Evolutionary conservation across 2,888 invertebrate genomes (phyloP).

Genomic region (Helleia helle): DNA sequence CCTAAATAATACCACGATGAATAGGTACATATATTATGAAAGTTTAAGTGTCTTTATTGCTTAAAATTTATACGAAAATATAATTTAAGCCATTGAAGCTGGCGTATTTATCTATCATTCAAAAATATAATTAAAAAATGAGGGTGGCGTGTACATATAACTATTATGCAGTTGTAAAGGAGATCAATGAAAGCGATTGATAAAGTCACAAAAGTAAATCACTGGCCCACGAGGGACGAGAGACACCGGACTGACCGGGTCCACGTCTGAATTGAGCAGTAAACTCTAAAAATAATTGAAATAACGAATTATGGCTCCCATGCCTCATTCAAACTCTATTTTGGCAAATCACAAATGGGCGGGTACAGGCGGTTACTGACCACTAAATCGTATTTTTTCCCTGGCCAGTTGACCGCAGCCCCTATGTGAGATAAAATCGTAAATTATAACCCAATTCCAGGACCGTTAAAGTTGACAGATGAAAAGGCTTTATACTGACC

Average conservation of each 20-base stretch:
- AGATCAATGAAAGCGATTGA: background rate
- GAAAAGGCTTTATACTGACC: conserved; percentile 64
- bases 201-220: conserved; percentile 12
- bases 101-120: too few relatives aligned
- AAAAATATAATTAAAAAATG: too few relatives aligned
- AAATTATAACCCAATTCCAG: conserved; percentile 73
- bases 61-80: too few relatives aligned
- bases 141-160: too few relatives aligned
- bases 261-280: conserved; percentile 23
- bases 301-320: conserved; percentile 3
- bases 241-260: conserved; percentile 23
- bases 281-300: conserved; percentile 37
- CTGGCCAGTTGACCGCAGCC: conserved; percentile 61
- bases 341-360: conserved; percentile 67
- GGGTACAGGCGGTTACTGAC: conserved; percentile 50
- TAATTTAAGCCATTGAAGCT: too few relatives aligned
- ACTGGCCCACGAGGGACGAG: conserved; percentile 19
- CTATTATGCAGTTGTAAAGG: too few relatives aligned
- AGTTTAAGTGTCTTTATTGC: too few relatives aligned
- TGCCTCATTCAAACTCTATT: conserved; percentile 43
- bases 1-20: too few relatives aligned
- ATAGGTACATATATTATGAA: too few relatives aligned
- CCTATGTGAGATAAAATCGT: conserved; percentile 72
- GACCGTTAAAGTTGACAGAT: conserved; percentile 70
- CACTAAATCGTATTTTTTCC: conserved; percentile 54